Conservation (phyloP, 2,888 invertebrate genomes). For the Synanthedon myopaeformis region DNA sequence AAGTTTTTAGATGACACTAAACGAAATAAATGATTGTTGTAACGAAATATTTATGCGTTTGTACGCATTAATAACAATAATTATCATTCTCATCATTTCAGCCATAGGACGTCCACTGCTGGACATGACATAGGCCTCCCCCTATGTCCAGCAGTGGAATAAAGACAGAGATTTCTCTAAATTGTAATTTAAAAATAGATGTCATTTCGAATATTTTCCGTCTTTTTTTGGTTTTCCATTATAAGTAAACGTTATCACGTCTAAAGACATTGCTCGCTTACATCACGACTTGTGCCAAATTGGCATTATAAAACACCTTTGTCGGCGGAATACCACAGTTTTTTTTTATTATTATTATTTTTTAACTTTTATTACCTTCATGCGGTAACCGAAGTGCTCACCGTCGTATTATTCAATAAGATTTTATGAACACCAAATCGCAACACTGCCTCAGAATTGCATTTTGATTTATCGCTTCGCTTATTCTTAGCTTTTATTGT, state of each 20-base stretch:
- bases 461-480: conserved; percentile 48
- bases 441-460: conserved; percentile 39
- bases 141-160: too few relatives aligned
- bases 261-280: background rate
- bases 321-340: conserved; percentile 6
- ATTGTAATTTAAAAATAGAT: too few relatives aligned
- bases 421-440: conserved; percentile 45
- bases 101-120: too few relatives aligned
- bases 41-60: too few relatives aligned
- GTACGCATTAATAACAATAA: too few relatives aligned
- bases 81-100: too few relatives aligned
- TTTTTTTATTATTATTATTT: conserved; percentile 12
- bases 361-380: conserved; percentile 35
- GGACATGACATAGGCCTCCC: too few relatives aligned
- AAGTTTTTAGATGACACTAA: too few relatives aligned
- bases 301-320: conserved; percentile 2
- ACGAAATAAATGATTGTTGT: too few relatives aligned
- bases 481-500: conserved; percentile 42
- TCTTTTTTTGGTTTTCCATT: background rate
- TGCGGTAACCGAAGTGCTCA: conserved; percentile 21
- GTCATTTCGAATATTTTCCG: too few relatives aligned
- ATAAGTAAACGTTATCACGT: background rate
- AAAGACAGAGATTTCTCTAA: too few relatives aligned
- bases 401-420: conserved; percentile 53
- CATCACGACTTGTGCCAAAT: background rate